These are phyloP conservation scores for Dyspetes luteomarginatus DNA, from an alignment of 2,888 invertebrate genomes.

Conservation along the genomic window DNA sequence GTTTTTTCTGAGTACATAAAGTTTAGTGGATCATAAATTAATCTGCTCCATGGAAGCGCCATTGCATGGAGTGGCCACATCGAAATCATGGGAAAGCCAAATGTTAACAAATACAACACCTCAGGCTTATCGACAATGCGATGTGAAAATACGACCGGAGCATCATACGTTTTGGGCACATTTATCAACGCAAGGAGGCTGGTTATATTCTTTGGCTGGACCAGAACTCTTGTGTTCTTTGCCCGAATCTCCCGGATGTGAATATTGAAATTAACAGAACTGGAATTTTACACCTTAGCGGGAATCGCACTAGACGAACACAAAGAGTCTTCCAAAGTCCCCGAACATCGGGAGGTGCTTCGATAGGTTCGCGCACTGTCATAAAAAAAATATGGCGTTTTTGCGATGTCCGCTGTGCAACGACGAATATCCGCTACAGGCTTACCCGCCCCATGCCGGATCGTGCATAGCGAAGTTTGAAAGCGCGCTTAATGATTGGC, in stretches of 20 bases:
- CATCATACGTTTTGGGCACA: slow-evolving; percentile 9
- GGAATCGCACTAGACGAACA: slow-evolving; percentile 3
- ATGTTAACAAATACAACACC: neutral
- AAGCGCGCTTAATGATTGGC: too few species aligned
- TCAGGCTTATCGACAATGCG: neutral
- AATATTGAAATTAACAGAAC: too few species aligned
- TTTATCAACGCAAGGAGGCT: slow-evolving; percentile 1
- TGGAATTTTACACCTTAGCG: too few species aligned
- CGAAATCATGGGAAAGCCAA: neutral
- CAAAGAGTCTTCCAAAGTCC: too few species aligned
- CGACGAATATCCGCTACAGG: too few species aligned
- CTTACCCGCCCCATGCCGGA: too few species aligned
- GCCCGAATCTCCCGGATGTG: too few species aligned
- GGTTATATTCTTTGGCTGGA: neutral
- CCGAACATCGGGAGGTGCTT: too few species aligned
- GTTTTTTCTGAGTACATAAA: neutral
- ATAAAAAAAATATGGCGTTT: too few species aligned
- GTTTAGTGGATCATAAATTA: neutral
- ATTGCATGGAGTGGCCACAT: neutral
- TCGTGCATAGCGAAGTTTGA: too few species aligned
- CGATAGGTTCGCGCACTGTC: too few species aligned
- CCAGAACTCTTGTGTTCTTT: slow-evolving; percentile 6
- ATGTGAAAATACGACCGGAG: neutral
- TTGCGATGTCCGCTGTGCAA: too few species aligned
- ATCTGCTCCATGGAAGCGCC: slow-evolving; percentile 5